Base-by-base conservation (phyloP, 2,888 invertebrate genomes). In the Ypsolopha scabrella region DNA sequence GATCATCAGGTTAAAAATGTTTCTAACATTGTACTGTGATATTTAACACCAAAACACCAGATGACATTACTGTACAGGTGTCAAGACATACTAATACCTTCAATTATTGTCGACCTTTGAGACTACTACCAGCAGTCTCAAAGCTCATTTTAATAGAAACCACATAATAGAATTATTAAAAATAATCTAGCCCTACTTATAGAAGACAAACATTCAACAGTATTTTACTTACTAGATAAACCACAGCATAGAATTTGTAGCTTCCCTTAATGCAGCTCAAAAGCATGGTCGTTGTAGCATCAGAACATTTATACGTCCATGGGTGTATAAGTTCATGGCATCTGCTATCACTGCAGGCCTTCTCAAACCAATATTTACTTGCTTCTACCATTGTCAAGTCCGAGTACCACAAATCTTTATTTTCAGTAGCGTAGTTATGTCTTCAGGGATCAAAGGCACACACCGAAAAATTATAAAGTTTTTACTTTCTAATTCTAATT, bases 161-260 rank as follows among this genome's bases (percentile, higher is more conserved):
- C n/a, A n/a, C n/a, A n/a, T n/a, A n/a, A n/a, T n/a, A n/a, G n/a
- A 8, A n/a, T 11, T 10, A 6, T 41, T 43, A 43, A 9, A 11
- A 11, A 43, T 14, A 9, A 14, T 7, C 13, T 13, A 13, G 43
- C 9, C 43, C 43, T 10, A 43, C 43, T 43, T 41, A 10, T 13
- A 14, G 4, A 24, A 24, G 24, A 43, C 1, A 9, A 43, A 14
- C 0, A 8, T n/a, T 13, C 8, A 39, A 8, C 41, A 41, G 41
- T 56, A 24, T 24, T 24, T 24, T 24, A 83, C 87, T 83, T 68
- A 87, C 87, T 60, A 86, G 63, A 54, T 87, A 87, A 2, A 87
- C 80, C 78, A 82, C 80, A 0, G 87, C 86, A 70, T 87, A 87
- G 53, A 87, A 87, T 57, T 85, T 86, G 58, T 87, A 87, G 57